Percentiles rank a stretch among this genome's conserved stretches.
phyloP scores from a whole-genome alignment of 64 coral and sea anemone species.

The Porites australiensis region DNA sequence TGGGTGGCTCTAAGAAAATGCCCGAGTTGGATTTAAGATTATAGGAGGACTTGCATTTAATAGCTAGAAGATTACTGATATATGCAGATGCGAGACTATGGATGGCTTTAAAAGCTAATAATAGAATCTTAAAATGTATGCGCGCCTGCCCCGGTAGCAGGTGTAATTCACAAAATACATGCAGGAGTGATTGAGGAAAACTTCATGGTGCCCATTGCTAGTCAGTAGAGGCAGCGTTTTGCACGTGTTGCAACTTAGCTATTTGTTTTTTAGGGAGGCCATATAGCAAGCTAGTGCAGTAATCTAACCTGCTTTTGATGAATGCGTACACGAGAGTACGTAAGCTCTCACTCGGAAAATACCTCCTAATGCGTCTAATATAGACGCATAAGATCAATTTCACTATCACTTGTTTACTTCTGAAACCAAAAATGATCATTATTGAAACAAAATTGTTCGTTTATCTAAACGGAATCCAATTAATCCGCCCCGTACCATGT shows the following conservation, averaged over 20 bases:
- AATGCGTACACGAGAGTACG: neutral
- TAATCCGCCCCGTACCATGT: no score
- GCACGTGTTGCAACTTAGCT: neutral
- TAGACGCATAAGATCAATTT: no score
- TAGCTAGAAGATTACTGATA: slow-evolving; percentile 8
- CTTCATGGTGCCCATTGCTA: slow-evolving; percentile 31
- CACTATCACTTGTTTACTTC: no score
- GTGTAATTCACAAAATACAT: slow-evolving; percentile 8
- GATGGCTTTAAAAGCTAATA: slow-evolving; percentile 33
- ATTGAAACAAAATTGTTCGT: no score
- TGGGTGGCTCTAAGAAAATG: slow-evolving; percentile 11
- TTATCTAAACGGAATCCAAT: no score
- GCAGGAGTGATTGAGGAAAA: slow-evolving; percentile 31
- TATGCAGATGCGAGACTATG: slow-evolving; percentile 41
- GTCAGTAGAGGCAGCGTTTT: slow-evolving; percentile 7
- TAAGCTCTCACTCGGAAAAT: no score
- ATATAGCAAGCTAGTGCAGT: neutral
- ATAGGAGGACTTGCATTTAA: neutral
- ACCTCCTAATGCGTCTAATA: no score
- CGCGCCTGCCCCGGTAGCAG: slow-evolving; percentile 22
- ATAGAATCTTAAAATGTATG: slow-evolving; percentile 30
- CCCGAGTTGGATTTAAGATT: slow-evolving; percentile 40
- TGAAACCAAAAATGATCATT: no score
- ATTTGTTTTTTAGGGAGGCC: neutral
- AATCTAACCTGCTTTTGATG: neutral